Percentiles rank a stretch among this genome's conserved stretches.
Conservation (phyloP, 2,113 vertebrate genomes). For the Poecilia latipinna region DNA sequence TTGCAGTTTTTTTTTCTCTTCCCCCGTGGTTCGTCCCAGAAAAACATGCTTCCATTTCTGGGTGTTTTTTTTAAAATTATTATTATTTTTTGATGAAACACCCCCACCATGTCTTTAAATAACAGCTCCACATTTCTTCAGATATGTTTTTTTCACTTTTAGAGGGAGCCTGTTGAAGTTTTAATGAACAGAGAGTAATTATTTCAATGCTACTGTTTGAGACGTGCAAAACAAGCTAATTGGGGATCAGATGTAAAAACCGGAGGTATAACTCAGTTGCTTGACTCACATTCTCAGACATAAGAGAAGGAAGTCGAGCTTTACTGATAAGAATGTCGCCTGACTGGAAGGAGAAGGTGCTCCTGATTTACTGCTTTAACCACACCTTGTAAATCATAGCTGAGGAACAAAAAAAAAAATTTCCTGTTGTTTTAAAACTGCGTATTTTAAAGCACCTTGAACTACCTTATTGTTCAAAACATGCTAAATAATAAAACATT, state of each 20-base stretch:
- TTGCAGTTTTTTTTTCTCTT: conserved; percentile 23
- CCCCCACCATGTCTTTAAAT: neutral
- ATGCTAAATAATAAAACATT: no score
- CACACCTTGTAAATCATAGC: conserved; percentile 3
- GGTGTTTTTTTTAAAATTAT: neutral
- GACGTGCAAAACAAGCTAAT: neutral
- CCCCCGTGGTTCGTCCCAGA: conserved; percentile 64
- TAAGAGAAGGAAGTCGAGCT: conserved; percentile 5
- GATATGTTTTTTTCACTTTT: neutral
- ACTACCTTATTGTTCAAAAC: no score
- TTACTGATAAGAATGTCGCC: conserved; percentile 42
- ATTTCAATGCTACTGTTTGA: neutral
- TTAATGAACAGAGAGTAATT: neutral
- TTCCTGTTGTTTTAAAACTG: no score
- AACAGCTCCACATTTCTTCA: neutral
- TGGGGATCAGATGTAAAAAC: neutral
- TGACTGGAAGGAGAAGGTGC: conserved; percentile 22
- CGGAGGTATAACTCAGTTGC: conserved; percentile 7
- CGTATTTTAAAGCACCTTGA: no score
- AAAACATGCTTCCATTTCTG: conserved; percentile 56
- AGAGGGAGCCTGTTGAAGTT: neutral
- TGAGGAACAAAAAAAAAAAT: neutral
- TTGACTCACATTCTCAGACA: conserved; percentile 9
- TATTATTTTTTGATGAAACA: conserved; percentile 18
- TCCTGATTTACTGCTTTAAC: conserved; percentile 17